Base-by-base conservation (phyloP, 2,888 invertebrate species). In the Ethmia dodecea region DNA sequence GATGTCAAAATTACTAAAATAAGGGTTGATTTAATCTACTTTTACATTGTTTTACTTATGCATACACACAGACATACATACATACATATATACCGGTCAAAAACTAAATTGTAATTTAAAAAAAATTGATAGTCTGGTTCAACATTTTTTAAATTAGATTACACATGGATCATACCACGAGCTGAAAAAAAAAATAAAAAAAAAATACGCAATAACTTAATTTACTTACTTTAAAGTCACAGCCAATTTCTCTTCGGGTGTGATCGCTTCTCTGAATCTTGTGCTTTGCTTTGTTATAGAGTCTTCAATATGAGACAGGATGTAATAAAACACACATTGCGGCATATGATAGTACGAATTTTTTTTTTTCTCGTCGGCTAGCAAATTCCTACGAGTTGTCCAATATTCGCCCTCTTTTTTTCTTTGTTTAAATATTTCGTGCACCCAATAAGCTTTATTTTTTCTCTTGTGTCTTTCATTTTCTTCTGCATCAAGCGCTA, bases 231-330 rank as follows among this genome's bases (percentile, higher is more conserved):
- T 48, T 42, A 54, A 42, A 30, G 53, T 57, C 15, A 53, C 29
- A 37, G 53, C 49, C 28, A 57, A 36, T 33, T 48, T 51, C 37
- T 49, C 45, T 38, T 44, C 50, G 32, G 52, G 43, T 30, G 40
- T 37, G 33, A 52, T 45, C 31, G 53, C 42, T 44, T 48, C 43
- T 42, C 55, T 46, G 41, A 40, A 41, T 38, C 33, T 41, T 36
- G 35, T 43, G 38, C 38, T 43, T 37, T 43, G 34, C 40, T 36
- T 43, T 28, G 33, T 32, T 41, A 41, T 35, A 38, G 26, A 41
- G 35, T 38, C 29, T 27, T 43, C 38, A 35, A 43, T 40, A 43
- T 31, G 35, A 28, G 32, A 28, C 31, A 44, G 27, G 36, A 39
- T 39, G 41, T 39, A 35, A 37, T 42, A 39, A 42, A 42, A 44